These are phyloP conservation scores for Metridium senile DNA, from an alignment of 92 coral and sea anemone species.

Conservation along the genomic window DNA sequence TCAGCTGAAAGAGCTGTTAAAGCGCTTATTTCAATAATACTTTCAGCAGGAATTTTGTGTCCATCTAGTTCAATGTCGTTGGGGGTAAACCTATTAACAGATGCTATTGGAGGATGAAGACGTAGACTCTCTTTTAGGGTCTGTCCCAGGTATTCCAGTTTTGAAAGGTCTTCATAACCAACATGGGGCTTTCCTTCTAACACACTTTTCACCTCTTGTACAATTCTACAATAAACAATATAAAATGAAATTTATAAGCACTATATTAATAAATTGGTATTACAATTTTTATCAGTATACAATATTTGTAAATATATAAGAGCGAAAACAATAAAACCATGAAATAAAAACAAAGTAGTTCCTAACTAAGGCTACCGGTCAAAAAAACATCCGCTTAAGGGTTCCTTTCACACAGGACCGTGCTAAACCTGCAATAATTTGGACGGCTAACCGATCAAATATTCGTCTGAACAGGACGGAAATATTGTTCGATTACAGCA, in stretches of 20 bases:
- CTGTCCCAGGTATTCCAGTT: constrained; percentile 75
- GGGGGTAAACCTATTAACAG: constrained; percentile 22
- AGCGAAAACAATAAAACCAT: no score
- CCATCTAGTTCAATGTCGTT: constrained; percentile 54
- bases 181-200: constrained; percentile 42
- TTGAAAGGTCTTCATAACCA: constrained; percentile 73
- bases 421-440: no score
- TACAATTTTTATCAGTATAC: no score
- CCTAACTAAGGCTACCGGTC: no score
- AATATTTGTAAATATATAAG: no score
- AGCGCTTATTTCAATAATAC: constrained; percentile 7
- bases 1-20: constrained; percentile 42
- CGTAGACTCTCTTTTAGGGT: constrained; percentile 75
- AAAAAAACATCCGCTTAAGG: no score
- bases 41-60: constrained; percentile 57
- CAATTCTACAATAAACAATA: constrained; percentile 26
- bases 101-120: constrained; percentile 58
- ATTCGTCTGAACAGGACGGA: no score
- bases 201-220: constrained; percentile 55
- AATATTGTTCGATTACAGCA: no score
- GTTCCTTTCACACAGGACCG: no score
- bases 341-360: no score
- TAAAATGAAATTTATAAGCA: background rate
- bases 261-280: no score
- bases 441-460: no score